Conservation (phyloP, 2,797 vertebrate species). For the Eulemur coronatus region DNA sequence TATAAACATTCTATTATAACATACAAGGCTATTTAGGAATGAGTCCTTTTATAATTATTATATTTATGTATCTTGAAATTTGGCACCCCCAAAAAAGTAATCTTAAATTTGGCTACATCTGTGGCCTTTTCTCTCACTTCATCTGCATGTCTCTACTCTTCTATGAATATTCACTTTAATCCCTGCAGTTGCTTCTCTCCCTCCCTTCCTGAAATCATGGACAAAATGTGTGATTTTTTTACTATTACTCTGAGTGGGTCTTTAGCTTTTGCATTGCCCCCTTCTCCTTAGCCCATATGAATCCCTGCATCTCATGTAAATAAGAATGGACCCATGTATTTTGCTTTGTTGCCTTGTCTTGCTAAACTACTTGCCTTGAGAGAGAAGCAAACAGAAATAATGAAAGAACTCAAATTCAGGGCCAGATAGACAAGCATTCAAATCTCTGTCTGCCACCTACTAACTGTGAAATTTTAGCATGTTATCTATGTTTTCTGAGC, state of each 20-base stretch:
- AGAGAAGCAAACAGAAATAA: background rate
- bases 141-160: background rate
- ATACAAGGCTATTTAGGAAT: background rate
- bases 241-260: background rate
- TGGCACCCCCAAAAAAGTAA: background rate
- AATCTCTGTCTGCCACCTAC: background rate
- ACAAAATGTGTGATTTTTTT: background rate
- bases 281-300: background rate
- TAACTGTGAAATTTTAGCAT: background rate
- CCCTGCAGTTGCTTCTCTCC: background rate
- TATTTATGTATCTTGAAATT: background rate
- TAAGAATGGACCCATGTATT: background rate
- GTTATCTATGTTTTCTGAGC: background rate
- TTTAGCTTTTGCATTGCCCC: background rate
- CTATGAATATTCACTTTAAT: background rate
- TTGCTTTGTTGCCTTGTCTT: background rate
- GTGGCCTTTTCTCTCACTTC: background rate
- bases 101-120: rapidly evolving
- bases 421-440: background rate
- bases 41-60: background rate
- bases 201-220: background rate
- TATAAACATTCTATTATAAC: background rate
- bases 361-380: background rate
- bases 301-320: background rate
- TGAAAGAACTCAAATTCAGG: background rate